These are phyloP conservation scores for Opisthograptis luteolata DNA, from an alignment of 2,888 invertebrate genomes.

Conservation along the genomic window DNA sequence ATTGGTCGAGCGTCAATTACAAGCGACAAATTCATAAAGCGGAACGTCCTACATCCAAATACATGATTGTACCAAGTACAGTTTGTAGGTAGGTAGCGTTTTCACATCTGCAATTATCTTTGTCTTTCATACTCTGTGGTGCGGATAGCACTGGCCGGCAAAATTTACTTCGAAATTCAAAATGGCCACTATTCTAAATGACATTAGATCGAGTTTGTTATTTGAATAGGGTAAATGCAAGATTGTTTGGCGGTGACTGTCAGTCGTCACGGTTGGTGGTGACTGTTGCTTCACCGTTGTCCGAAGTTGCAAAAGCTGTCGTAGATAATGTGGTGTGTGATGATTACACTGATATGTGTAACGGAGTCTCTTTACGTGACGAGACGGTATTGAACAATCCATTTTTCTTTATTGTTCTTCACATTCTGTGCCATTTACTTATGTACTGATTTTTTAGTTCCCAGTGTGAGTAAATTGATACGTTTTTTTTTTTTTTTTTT, in stretches of 20 bases:
- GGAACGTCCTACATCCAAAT: slow-evolving; percentile 41
- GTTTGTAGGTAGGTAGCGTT: slow-evolving; percentile 34
- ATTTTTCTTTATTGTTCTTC: slow-evolving; percentile 40
- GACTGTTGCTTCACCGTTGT: slow-evolving; percentile 66
- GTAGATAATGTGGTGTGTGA: slow-evolving; percentile 66
- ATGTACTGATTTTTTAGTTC: slow-evolving; percentile 23
- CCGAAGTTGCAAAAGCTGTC: slow-evolving; percentile 76
- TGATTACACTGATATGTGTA: slow-evolving; percentile 71
- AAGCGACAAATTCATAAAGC: slow-evolving; percentile 65
- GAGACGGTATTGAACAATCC: slow-evolving; percentile 39
- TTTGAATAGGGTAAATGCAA: slow-evolving; percentile 33
- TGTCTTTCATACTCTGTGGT: slow-evolving; percentile 35
- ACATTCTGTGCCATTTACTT: slow-evolving; percentile 34
- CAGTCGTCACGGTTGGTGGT: slow-evolving; percentile 72
- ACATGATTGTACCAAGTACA: slow-evolving; percentile 11
- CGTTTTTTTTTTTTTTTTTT: too few relatives aligned
- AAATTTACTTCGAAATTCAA: slow-evolving; percentile 20
- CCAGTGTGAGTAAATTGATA: slow-evolving; percentile 36
- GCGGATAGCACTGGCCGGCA: slow-evolving; percentile 34
- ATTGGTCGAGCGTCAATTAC: slow-evolving; percentile 62
- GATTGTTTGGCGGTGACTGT: slow-evolving; percentile 59
- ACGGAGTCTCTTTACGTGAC: slow-evolving; percentile 69
- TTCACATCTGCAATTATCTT: slow-evolving; percentile 32
- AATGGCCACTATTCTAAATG: slow-evolving; percentile 23
- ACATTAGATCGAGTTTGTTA: slow-evolving; percentile 30